Percentiles rank a stretch among this genome's conserved stretches.
Evolutionary conservation across 1,140 invertebrate genomes (phyloP).

Genomic region (Tetramorium alpestre): DNA sequence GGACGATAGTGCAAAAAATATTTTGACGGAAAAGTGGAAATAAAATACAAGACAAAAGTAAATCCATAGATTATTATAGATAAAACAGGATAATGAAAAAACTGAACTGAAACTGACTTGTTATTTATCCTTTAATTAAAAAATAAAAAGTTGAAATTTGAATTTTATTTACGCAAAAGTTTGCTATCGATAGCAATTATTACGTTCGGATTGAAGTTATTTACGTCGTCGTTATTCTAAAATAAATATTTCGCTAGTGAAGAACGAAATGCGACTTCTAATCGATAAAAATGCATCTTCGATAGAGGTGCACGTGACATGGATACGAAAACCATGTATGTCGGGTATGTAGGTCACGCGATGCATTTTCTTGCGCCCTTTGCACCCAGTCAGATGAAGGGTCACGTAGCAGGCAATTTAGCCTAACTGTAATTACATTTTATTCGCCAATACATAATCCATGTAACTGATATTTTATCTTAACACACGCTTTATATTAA

Average conservation of each 20-base stretch:
- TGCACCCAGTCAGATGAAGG: constrained; percentile 17
- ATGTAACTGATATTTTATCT: constrained; percentile 11
- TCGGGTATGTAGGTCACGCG: constrained; percentile 49
- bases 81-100: neutral
- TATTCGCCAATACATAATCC: neutral
- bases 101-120: neutral
- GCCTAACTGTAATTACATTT: constrained; percentile 24
- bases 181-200: neutral
- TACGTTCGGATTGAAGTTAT: neutral
- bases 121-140: neutral
- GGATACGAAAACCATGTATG: constrained; percentile 26
- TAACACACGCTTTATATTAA: neutral
- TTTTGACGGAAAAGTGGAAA: neutral
- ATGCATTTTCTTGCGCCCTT: constrained; percentile 38
- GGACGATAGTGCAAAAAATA: neutral
- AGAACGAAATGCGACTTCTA: neutral
- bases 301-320: constrained; percentile 13
- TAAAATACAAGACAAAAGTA: neutral
- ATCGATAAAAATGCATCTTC: constrained; percentile 43
- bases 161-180: neutral
- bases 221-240: neutral
- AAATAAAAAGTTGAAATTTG: neutral
- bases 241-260: constrained; percentile 12
- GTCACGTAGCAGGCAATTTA: constrained; percentile 11
- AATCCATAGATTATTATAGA: neutral